Evolutionary conservation across 2,797 vertebrate genomes (phyloP).

Genomic region (Phrynocephalus guinanensis): DNA sequence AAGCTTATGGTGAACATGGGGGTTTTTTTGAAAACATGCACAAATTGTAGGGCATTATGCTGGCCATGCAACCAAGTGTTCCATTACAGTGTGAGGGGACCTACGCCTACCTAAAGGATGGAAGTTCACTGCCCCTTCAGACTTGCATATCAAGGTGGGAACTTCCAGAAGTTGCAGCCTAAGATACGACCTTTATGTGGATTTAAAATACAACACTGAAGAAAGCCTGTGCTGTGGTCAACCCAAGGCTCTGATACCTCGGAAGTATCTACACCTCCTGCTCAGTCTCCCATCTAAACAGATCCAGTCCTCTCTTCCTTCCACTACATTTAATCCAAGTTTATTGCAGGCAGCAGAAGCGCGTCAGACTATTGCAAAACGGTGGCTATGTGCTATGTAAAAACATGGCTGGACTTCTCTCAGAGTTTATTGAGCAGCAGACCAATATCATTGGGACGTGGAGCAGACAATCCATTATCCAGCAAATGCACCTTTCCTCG

Average conservation of each 20-base stretch:
- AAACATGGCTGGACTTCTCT: constrained; percentile 28
- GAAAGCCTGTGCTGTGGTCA: not conserved
- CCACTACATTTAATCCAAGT: not conserved
- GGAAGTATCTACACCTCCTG: not conserved
- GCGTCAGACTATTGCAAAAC: not conserved
- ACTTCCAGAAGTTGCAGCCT: not conserved
- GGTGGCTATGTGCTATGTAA: not conserved
- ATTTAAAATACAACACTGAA: not conserved
- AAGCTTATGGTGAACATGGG: too few species aligned
- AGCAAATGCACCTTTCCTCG: constrained; percentile 45
- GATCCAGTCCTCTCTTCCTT: not conserved
- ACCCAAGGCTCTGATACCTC: not conserved
- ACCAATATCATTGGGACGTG: constrained; percentile 13
- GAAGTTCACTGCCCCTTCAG: not conserved
- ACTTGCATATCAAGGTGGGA: not conserved
- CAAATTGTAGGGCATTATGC: not conserved
- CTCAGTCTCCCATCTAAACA: constrained; percentile 13
- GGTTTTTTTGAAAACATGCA: not conserved
- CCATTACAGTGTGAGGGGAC: too few species aligned
- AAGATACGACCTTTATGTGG: not conserved
- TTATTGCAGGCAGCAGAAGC: not conserved
- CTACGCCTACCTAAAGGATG: too few species aligned
- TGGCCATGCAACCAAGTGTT: too few species aligned
- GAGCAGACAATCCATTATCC: constrained; percentile 13
- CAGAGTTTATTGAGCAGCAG: constrained; percentile 34